Evolutionary conservation across 2,113 vertebrate species (phyloP).

Genomic region (Pollachius pollachius): DNA sequence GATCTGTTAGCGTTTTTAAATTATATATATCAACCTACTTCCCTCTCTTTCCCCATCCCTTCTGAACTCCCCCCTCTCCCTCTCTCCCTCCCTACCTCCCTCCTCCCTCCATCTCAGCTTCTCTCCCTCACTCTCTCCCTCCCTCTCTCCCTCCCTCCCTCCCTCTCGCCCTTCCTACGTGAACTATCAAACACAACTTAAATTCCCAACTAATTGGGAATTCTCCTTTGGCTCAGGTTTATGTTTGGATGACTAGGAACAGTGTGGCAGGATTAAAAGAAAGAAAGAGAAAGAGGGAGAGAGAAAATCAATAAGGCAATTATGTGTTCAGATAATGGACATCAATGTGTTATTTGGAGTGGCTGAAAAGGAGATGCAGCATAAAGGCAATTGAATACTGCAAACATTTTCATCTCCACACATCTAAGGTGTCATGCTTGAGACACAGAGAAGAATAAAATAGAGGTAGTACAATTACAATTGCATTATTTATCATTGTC

Average conservation of each 20-base stretch:
- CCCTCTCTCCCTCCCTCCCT: too few relatives aligned
- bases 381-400: constrained; percentile 65
- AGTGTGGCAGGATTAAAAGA: constrained; percentile 55
- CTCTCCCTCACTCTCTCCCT: too few relatives aligned
- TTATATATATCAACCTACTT: constrained; percentile 8
- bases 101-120: too few relatives aligned
- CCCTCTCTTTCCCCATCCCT: too few relatives aligned
- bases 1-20: constrained; percentile 63
- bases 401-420: constrained; percentile 66
- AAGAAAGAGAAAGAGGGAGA: constrained; percentile 40
- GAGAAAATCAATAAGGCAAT: constrained; percentile 75
- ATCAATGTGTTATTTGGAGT: constrained; percentile 69
- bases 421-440: not conserved
- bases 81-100: too few relatives aligned
- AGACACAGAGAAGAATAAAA: too few relatives aligned
- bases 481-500: too few relatives aligned
- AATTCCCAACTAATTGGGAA: too few relatives aligned
- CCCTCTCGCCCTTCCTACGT: too few relatives aligned
- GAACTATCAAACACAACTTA: too few relatives aligned
- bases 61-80: too few relatives aligned
- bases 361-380: constrained; percentile 64
- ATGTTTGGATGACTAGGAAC: constrained; percentile 51
- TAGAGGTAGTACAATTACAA: too few relatives aligned
- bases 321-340: constrained; percentile 73
- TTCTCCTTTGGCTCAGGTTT: constrained; percentile 30